Evolutionary conservation across 2,113 vertebrate species (phyloP).

Genomic region (Jaculus jaculus): DNA sequence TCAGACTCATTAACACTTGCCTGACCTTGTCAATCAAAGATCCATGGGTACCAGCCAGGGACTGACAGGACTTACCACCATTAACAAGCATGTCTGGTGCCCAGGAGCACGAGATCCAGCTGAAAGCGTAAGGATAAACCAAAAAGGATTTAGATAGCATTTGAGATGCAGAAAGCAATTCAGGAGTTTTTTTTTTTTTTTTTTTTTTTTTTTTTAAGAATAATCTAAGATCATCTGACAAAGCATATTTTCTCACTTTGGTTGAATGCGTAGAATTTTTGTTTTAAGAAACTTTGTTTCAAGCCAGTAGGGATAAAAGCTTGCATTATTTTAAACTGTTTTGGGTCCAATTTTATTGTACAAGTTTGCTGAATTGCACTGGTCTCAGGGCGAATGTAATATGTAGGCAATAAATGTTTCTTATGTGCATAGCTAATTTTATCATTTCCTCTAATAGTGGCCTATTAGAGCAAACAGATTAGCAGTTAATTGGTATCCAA

Average conservation of each 20-base stretch:
- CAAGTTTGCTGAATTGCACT: conserved; percentile 64
- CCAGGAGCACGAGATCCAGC: conserved; percentile 80
- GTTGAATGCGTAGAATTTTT: conserved; percentile 53
- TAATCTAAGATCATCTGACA: conserved; percentile 57
- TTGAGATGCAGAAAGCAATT: conserved; percentile 76
- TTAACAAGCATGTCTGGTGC: conserved; percentile 85
- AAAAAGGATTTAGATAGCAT: conserved; percentile 78
- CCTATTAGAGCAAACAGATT: conserved; percentile 72
- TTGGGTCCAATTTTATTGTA: conserved; percentile 48
- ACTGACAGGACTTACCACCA: conserved; percentile 86
- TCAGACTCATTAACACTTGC: conserved; percentile 88
- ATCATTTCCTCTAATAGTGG: conserved; percentile 74
- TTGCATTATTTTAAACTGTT: conserved; percentile 55
- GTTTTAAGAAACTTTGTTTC: conserved; percentile 15
- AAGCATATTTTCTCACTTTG: conserved; percentile 53
- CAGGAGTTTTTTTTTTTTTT: conserved; percentile 23
- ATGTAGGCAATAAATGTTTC: conserved; percentile 67
- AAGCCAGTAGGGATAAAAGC: conserved; percentile 34
- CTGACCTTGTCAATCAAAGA: conserved; percentile 88
- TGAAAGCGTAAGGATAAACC: conserved; percentile 75
- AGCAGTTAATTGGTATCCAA: conserved; percentile 72
- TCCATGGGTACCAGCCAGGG: conserved; percentile 79
- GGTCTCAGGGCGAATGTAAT: conserved; percentile 70
- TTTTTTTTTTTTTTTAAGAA: not conserved
- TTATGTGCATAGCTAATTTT: conserved; percentile 71